Evolutionary conservation across 2,888 invertebrate species (phyloP).

Genomic region (Alloplasta piceator): DNA sequence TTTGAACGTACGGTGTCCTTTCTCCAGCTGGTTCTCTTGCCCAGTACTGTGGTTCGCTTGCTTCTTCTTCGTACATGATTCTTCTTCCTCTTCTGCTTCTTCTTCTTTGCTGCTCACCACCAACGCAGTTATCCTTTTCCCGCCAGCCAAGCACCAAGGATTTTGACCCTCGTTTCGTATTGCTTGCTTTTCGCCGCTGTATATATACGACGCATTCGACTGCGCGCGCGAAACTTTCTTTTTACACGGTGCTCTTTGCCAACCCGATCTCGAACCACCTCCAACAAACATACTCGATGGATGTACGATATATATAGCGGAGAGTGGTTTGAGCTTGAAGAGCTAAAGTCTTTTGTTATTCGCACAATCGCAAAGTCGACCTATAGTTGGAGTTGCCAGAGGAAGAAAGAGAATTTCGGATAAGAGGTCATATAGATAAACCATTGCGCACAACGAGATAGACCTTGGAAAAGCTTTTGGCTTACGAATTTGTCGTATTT

Average conservation of each 20-base stretch:
- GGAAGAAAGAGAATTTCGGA: conserved; percentile 41
- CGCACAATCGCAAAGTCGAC: conserved; percentile 9
- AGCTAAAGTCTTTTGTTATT: conserved; percentile 26
- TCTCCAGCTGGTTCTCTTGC: conserved; percentile 55
- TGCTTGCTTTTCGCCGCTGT: conserved; percentile 80
- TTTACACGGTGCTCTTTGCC: conserved; percentile 73
- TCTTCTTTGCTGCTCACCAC: conserved; percentile 50
- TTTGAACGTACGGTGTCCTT: conserved; percentile 53
- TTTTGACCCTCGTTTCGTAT: conserved; percentile 83
- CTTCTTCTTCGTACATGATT: conserved; percentile 53
- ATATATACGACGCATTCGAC: conserved; percentile 69
- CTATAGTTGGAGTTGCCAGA: not conserved
- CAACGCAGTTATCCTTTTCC: conserved; percentile 67
- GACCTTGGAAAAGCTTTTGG: conserved; percentile 47
- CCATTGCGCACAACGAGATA: conserved; percentile 25
- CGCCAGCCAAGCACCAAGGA: conserved; percentile 78
- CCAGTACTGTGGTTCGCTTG: conserved; percentile 49
- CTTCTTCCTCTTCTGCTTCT: conserved; percentile 1
- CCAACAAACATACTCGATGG: not conserved
- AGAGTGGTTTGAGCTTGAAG: conserved; percentile 1
- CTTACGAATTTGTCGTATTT: conserved; percentile 49
- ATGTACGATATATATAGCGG: not conserved
- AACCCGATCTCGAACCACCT: conserved; percentile 13
- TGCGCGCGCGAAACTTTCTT: conserved; percentile 76
- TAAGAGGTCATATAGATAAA: conserved; percentile 32